phyloP scores from a whole-genome alignment of 1,140 invertebrate species.

The Drosophila saltans region DNA sequence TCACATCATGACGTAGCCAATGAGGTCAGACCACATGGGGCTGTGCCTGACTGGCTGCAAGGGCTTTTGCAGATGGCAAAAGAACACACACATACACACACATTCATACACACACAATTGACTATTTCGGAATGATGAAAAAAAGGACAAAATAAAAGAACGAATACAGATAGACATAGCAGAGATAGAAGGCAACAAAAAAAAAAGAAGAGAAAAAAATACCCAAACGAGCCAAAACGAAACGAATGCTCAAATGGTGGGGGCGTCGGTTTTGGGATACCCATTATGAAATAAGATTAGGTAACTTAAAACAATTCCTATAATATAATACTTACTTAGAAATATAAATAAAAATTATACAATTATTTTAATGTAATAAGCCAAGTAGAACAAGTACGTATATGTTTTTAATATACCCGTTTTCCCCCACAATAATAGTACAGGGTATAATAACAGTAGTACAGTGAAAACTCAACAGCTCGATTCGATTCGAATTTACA shows the following conservation, averaged over 20 bases:
- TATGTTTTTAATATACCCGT: too few species aligned
- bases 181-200: constrained; percentile 13
- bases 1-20: constrained; percentile 61
- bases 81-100: constrained; percentile 21
- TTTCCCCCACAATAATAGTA: not conserved
- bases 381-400: too few species aligned
- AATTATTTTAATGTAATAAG: too few species aligned
- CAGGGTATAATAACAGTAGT: not conserved
- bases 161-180: not conserved
- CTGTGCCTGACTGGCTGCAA: constrained; percentile 34
- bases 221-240: not conserved
- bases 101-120: constrained; percentile 32
- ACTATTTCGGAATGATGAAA: constrained; percentile 46
- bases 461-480: not conserved
- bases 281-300: not conserved
- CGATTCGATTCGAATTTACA: not conserved
- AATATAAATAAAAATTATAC: too few species aligned
- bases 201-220: too few species aligned
- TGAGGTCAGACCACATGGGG: constrained; percentile 56
- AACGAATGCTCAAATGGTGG: not conserved
- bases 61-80: constrained; percentile 45
- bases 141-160: constrained; percentile 45
- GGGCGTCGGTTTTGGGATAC: not conserved
- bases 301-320: too few species aligned
- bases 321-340: too few species aligned